Percentiles rank a stretch among this genome's conserved stretches.
These are phyloP conservation scores for Hemicordylus capensis DNA, from an alignment of 2,113 vertebrate species.

Conservation along the genomic window DNA sequence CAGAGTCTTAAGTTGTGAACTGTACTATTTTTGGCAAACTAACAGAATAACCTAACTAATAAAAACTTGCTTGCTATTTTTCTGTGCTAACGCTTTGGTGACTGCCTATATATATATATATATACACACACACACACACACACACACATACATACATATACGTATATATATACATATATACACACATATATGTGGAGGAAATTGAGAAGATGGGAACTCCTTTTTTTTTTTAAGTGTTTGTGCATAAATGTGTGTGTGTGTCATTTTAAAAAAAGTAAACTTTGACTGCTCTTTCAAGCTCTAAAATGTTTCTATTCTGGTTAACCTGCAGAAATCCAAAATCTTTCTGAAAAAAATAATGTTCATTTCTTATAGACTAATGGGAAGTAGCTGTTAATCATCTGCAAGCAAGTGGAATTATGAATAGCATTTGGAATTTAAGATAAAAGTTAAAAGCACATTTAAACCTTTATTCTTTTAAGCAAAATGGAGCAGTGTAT, in stretches of 20 bases:
- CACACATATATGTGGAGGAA: constrained; percentile 71
- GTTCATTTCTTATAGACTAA: background rate
- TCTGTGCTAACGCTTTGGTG: constrained; percentile 1
- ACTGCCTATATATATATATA: constrained; percentile 55
- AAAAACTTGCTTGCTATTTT: background rate
- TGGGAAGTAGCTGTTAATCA: constrained; percentile 12
- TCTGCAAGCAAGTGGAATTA: background rate
- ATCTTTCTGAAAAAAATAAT: constrained; percentile 13
- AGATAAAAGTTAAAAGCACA: constrained; percentile 13
- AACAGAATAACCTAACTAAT: constrained; percentile 5
- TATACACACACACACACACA: too few relatives aligned
- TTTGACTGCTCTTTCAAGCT: background rate
- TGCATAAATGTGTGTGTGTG: too few relatives aligned
- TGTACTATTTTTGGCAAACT: background rate
- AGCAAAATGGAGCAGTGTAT: background rate
- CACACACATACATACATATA: too few relatives aligned
- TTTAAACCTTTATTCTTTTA: background rate
- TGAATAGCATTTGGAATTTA: background rate
- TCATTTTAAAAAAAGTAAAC: background rate
- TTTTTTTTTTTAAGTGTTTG: too few relatives aligned
- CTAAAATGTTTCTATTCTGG: constrained; percentile 6
- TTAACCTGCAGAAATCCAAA: background rate
- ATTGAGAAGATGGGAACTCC: constrained; percentile 50
- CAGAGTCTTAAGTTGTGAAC: background rate
- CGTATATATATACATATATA: too few relatives aligned